Base-by-base conservation (phyloP, 2,888 invertebrate species). In the Portevinia maculata region DNA sequence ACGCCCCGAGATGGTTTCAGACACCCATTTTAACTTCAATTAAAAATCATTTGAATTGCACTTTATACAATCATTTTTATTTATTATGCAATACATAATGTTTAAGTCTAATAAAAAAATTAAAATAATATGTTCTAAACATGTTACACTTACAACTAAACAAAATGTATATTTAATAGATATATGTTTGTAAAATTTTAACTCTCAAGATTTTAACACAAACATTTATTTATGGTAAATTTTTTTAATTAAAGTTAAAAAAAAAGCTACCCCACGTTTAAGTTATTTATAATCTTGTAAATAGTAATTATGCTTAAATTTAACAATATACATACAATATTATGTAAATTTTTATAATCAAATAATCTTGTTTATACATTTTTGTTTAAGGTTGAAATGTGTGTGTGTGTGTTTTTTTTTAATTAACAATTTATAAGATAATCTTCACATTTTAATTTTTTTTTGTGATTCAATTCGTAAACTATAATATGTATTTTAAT, bases 41-140 rank as follows among this genome's bases (percentile, higher is more conserved):
- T 15, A 44, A 48, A 64, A 55, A 32, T 3, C 37, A 37, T 3
- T 8, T 17, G n/a, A 21, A 13, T 28, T 17, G 32, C 17, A 75
- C 59, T 60, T 76, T 81, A 76, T 81, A 81, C 76, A 81, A 81
- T 81, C 39, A 76, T 32, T 67, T 67, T 65, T 41, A 64, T 81
- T 76, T 60, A 65, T 70, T 60, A 41, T 70, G 59, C 64, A 75
- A 75, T 46, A 65, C 44, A 55, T 73, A 67, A 69, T 60, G 62
- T 62, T 74, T 44, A 65, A 57, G 69, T 62, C 62, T 75, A 75
- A 17, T 41, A 71, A 60, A 53, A 34, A 60, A 59, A 48, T 46
- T 37, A 71, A 39, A 73, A 53, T 39, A 37, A 69, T 57, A 79
- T 74, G 57, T 69, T 75, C 69, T 81, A 46, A 73, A 79, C 48